These are phyloP conservation scores for Tromatobia lineatoria DNA, from an alignment of 2,888 invertebrate genomes.

Conservation along the genomic window DNA sequence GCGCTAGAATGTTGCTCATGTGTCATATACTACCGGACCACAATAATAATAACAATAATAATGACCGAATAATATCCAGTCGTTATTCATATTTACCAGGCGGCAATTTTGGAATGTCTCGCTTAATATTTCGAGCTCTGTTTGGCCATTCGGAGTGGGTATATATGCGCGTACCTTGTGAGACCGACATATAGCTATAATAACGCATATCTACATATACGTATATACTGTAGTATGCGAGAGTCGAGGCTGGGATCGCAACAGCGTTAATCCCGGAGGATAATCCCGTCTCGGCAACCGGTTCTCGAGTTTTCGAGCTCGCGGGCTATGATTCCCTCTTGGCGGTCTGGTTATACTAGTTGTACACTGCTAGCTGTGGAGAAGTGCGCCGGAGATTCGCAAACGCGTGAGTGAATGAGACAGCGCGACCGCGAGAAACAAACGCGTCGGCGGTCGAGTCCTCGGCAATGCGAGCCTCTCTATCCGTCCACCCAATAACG, in stretches of 20 bases:
- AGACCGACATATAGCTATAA: conserved; percentile 19
- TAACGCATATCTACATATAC: conserved; percentile 17
- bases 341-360: conserved; percentile 15
- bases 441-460: conserved; percentile 52
- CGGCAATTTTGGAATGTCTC: neutral
- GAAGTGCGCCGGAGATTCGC: conserved; percentile 42
- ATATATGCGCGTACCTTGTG: conserved; percentile 10
- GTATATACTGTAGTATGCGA: conserved; percentile 9
- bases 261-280: conserved; percentile 50
- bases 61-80: neutral
- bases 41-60: conserved; percentile 16
- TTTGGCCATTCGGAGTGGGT: neutral
- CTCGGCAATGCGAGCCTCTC: neutral
- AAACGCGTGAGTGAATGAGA: conserved; percentile 7
- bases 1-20: neutral
- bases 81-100: conserved; percentile 14
- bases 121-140: conserved; percentile 22
- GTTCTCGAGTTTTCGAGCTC: conserved; percentile 50
- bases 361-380: neutral
- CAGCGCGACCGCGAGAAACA: conserved; percentile 44
- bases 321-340: conserved; percentile 22
- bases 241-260: conserved; percentile 38
- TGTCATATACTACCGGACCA: neutral
- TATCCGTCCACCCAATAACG: conserved; percentile 51
- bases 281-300: conserved; percentile 60